phyloP scores from a whole-genome alignment of 2,888 invertebrate genomes.

The Rotaria macrura region DNA sequence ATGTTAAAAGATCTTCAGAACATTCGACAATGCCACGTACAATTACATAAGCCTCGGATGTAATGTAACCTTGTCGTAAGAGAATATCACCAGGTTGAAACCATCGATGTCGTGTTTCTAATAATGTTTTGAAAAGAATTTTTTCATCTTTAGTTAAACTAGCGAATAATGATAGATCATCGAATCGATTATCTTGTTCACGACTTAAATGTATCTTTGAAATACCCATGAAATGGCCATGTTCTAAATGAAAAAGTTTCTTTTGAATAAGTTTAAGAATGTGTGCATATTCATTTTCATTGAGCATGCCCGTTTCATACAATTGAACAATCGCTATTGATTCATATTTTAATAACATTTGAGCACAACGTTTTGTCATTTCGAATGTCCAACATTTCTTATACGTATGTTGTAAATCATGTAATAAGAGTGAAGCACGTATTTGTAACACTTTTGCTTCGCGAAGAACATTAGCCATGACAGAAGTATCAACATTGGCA shows the following conservation, averaged over 20 bases:
- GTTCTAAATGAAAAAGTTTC: neutral
- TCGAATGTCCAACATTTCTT: neutral
- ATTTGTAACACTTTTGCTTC: neutral
- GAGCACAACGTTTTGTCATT: neutral
- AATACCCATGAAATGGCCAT: neutral
- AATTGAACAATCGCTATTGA: neutral
- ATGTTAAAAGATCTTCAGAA: neutral
- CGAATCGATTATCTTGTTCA: neutral
- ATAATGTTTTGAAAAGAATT: neutral
- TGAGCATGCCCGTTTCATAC: neutral
- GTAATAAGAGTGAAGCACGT: neutral
- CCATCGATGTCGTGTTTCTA: neutral
- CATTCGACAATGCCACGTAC: neutral
- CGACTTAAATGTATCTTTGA: neutral
- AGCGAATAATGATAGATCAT: neutral
- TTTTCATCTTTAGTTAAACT: neutral
- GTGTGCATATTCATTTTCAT: neutral
- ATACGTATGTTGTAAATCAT: neutral
- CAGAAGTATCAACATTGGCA: neutral
- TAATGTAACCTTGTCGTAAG: neutral
- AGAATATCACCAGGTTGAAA: neutral
- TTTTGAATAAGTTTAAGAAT: neutral
- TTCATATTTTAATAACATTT: neutral
- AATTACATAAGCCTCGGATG: neutral
- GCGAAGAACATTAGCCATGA: neutral